Evolutionary conservation across 2,888 invertebrate genomes (phyloP), one percentile per base, ranked within the genome.

Genomic region (Entomobrya multifasciata): DNA sequence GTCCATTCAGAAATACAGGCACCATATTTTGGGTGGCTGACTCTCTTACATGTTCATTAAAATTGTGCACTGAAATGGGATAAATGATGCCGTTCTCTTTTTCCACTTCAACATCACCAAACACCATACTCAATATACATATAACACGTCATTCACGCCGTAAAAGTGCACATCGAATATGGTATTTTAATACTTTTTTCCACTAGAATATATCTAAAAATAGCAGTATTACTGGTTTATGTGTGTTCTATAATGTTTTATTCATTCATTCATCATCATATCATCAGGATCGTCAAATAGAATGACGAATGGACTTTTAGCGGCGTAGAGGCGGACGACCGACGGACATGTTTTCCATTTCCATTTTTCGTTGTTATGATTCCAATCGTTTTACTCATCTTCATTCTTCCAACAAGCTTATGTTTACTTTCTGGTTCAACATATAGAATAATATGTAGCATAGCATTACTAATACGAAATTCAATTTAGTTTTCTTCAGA

Each of bases 51-150:
- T n/a, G 30, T 55, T 76, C 76, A 76, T 76, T 76, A 76, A 76
- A 76, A 76, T 76, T 76, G 76, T 57, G 55, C 76, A 76, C 11
- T 55, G 55, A 55, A 55, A 76, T 22, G 76, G 20, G 1, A 1
- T 27, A 57, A 72, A 49, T 49, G 36, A 17, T 65, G 36, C 65
- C 65, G 41, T 65, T 65, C 65, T 65, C 41, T 30, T 36, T 65
- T 65, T 41, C 17, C 8, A n/a, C n/a, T 22, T 60, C 27, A 60
- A 8, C 60, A 60, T 27, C 60, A 27, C 60, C 8, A n/a, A n/a
- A n/a, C n/a, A n/a, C n/a, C 25, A 25, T 57, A n/a, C 30, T 17
- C 11, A 36, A 17, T 36, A 15, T 36, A 17, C 65, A 65, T 60
- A 13, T 27, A 25, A 13, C n/a, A n/a, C n/a, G n/a, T n/a, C n/a